Conservation (phyloP, 1,140 invertebrate genomes). For the Anastatus disparis region DNA sequence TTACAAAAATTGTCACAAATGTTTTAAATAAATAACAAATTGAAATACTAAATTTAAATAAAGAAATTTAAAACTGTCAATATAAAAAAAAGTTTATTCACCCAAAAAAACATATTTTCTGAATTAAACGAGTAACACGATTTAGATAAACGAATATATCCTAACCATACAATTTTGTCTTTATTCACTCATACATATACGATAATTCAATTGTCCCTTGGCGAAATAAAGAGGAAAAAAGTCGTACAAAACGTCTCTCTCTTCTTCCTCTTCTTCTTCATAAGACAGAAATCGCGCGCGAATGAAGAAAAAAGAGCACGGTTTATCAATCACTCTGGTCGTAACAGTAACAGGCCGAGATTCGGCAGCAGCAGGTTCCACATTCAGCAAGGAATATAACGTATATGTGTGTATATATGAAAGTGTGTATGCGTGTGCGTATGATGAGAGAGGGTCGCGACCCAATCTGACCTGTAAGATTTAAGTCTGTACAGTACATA, state of each 20-base stretch:
- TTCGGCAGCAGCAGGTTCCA: slow-evolving; percentile 53
- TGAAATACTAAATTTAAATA: too few species aligned
- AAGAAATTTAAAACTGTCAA: too few species aligned
- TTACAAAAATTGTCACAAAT: too few species aligned
- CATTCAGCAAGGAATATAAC: slow-evolving; percentile 42
- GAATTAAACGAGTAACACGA: too few species aligned
- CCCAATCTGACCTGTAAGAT: slow-evolving; percentile 30
- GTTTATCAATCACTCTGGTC: slow-evolving; percentile 55
- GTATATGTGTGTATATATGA: too few species aligned
- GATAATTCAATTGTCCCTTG: slow-evolving; percentile 27
- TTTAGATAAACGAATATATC: too few species aligned
- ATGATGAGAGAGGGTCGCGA: slow-evolving; percentile 35
- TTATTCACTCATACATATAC: background rate
- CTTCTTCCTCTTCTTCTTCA: slow-evolving; percentile 26
- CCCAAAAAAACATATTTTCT: too few species aligned
- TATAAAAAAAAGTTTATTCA: too few species aligned
- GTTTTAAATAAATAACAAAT: too few species aligned
- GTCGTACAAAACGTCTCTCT: slow-evolving; percentile 34
- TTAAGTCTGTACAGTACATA: too few species aligned
- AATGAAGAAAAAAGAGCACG: slow-evolving; percentile 51
- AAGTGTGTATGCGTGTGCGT: too few species aligned
- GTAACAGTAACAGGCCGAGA: slow-evolving; percentile 55
- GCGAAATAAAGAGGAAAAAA: slow-evolving; percentile 33
- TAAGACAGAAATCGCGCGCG: slow-evolving; percentile 44
- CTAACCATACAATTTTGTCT: too few species aligned